phyloP scores from a whole-genome alignment of 2,113 vertebrate genomes.

The Dicrurus megarhynchus region DNA sequence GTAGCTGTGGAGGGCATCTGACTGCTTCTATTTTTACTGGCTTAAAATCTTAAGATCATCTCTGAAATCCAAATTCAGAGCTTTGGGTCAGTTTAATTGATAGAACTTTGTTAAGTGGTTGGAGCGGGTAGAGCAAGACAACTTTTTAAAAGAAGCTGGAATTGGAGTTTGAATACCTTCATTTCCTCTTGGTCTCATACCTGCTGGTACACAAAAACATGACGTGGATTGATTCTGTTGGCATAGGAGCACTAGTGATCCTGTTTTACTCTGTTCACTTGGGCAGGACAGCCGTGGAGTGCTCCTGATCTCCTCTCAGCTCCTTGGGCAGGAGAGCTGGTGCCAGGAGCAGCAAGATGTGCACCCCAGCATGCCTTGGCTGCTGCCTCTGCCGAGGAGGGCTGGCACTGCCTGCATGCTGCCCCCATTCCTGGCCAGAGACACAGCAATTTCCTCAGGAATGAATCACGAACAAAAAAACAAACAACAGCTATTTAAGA shows the following conservation, averaged over 20 bases:
- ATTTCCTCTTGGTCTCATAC: not conserved
- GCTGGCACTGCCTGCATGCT: not conserved
- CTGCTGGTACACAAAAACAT: not conserved
- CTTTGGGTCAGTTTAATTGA: not conserved
- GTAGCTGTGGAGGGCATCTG: not conserved
- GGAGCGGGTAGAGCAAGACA: not conserved
- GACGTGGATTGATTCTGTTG: not conserved
- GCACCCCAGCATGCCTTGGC: not conserved
- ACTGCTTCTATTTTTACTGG: not conserved
- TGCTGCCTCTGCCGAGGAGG: not conserved
- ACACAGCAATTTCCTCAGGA: constrained; percentile 38
- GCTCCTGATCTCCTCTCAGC: not conserved
- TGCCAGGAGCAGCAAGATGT: not conserved
- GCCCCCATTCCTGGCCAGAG: not conserved
- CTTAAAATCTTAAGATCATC: not conserved
- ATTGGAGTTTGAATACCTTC: not conserved
- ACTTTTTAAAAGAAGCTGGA: not conserved
- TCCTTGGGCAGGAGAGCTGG: not conserved
- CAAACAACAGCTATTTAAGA: constrained; percentile 32
- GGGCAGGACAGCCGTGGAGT: not conserved
- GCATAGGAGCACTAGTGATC: not conserved
- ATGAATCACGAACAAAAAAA: not conserved
- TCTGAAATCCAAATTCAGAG: not conserved
- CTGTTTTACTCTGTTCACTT: not conserved
- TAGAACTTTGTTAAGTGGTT: not conserved